phyloP scores from a whole-genome alignment of 2,888 invertebrate genomes.

The Neoascia interrupta region DNA sequence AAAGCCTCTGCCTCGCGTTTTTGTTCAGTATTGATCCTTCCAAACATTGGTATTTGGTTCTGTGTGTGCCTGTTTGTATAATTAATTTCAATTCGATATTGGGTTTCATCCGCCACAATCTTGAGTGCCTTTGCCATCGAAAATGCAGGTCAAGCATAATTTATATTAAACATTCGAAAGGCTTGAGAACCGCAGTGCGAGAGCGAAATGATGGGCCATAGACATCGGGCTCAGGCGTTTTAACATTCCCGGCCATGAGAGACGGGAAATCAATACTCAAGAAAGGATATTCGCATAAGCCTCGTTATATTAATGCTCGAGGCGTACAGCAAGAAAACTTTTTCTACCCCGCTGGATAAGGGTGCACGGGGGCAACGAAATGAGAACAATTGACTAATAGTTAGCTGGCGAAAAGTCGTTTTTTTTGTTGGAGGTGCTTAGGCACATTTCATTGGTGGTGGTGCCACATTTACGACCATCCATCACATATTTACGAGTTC shows the following conservation, averaged over 20 bases:
- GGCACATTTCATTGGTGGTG: neutral
- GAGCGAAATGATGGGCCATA: neutral
- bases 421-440: slow-evolving; percentile 4
- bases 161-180: slow-evolving; percentile 22
- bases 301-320: slow-evolving; percentile 10
- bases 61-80: neutral
- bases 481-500: slow-evolving; percentile 38
- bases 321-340: too few species aligned
- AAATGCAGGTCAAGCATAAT: slow-evolving; percentile 33
- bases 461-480: slow-evolving; percentile 26
- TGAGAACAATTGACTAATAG: slow-evolving; percentile 46
- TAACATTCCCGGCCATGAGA: neutral
- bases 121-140: slow-evolving; percentile 1
- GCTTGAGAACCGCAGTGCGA: neutral
- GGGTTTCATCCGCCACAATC: neutral
- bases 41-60: neutral
- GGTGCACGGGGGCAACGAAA: neutral
- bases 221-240: neutral
- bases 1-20: too few species aligned
- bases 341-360: too few species aligned
- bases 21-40: slow-evolving; percentile 4
- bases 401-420: slow-evolving; percentile 16
- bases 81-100: slow-evolving; percentile 35
- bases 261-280: slow-evolving; percentile 15
- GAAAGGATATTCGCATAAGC: neutral